Evolutionary conservation across 2,797 vertebrate species (phyloP).

Genomic region (Sebastes elongatus): DNA sequence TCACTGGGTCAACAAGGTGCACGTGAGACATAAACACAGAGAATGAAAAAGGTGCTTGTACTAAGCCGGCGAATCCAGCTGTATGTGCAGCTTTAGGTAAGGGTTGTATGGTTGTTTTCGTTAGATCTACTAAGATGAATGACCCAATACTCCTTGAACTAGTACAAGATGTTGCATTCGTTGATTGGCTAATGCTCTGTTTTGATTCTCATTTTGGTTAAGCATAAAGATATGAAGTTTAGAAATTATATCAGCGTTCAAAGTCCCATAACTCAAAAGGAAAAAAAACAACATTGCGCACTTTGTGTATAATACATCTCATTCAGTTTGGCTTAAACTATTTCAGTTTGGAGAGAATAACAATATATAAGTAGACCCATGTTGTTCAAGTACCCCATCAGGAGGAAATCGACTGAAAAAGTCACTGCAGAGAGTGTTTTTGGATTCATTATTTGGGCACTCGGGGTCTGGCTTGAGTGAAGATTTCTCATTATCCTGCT

Average conservation of each 20-base stretch:
- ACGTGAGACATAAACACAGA: not conserved
- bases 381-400: not conserved
- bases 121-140: not conserved
- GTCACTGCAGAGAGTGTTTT: not conserved
- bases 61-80: not conserved
- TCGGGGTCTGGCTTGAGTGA: not conserved
- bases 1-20: constrained; percentile 9
- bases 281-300: not conserved
- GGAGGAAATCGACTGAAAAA: not conserved
- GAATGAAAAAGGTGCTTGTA: not conserved
- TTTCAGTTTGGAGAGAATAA: not conserved
- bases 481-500: not conserved
- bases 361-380: not conserved
- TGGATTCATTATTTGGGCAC: not conserved
- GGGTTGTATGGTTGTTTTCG: not conserved
- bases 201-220: not conserved
- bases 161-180: not conserved
- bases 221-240: not conserved
- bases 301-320: not conserved
- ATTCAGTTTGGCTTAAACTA: not conserved
- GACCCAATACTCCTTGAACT: not conserved
- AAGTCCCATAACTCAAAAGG: not conserved
- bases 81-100: not conserved
- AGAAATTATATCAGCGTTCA: not conserved
- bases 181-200: not conserved